A percentile compares a stretch with the other conserved stretches of the same genome.
Evolutionary conservation across 2,888 invertebrate species (phyloP).

Genomic region (Dryococelus australis): DNA sequence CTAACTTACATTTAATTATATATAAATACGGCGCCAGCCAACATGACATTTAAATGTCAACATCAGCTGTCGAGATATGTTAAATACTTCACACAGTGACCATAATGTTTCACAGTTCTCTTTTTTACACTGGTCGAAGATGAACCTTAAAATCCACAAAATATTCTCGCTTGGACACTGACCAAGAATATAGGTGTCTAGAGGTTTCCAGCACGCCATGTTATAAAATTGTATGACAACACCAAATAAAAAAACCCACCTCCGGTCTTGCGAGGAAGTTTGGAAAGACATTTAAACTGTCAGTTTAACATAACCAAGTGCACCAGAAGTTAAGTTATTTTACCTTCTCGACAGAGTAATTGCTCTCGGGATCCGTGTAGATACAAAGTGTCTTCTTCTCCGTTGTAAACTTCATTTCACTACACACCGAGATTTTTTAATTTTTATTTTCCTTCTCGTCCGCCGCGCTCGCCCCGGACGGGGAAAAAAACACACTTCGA

Average conservation of each 20-base stretch:
- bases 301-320: background rate
- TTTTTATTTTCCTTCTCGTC: constrained; percentile 5
- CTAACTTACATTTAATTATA: no score
- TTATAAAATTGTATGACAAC: background rate
- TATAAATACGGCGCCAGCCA: no score
- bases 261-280: background rate
- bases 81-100: no score
- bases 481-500: background rate
- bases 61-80: no score
- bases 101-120: no score
- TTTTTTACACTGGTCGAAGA: no score
- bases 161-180: no score
- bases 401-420: constrained; percentile 42
- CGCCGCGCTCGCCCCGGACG: background rate
- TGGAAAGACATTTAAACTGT: background rate
- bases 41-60: no score
- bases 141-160: no score
- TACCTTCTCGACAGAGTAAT: constrained; percentile 66
- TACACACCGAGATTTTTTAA: background rate
- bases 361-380: constrained; percentile 64
- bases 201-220: background rate
- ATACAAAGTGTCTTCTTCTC: constrained; percentile 68
- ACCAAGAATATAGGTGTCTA: no score
- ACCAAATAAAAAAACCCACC: background rate
- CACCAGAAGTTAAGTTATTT: constrained; percentile 30